phyloP scores from a whole-genome alignment of 2,113 vertebrate species.

The Mobula hypostoma region DNA sequence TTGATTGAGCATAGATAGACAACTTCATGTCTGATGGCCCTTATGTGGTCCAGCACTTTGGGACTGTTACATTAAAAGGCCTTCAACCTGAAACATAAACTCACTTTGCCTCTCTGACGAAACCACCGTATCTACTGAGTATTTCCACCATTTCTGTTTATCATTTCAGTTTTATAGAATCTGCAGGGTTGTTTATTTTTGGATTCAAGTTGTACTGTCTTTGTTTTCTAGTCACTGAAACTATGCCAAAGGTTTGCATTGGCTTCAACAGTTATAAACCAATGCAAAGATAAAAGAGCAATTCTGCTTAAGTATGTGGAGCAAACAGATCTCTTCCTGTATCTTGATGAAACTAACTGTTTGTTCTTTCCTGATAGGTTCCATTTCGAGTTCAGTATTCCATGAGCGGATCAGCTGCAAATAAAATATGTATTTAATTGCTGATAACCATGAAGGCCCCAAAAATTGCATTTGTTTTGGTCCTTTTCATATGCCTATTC shows the following conservation, averaged over 20 bases:
- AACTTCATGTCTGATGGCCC: background rate
- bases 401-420: background rate
- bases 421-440: conserved; percentile 28
- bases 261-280: too few species aligned
- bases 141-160: too few species aligned
- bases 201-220: background rate
- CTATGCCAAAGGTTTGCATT: too few species aligned
- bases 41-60: background rate
- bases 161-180: background rate
- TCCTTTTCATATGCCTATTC: conserved; percentile 62
- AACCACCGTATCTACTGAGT: too few species aligned
- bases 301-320: background rate
- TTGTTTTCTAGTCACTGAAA: too few species aligned
- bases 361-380: conserved; percentile 21
- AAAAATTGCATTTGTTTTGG: conserved; percentile 62
- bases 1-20: background rate
- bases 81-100: background rate
- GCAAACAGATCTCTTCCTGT: too few species aligned
- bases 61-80: background rate
- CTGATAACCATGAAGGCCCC: conserved; percentile 69
- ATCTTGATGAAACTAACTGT: background rate
- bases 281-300: too few species aligned
- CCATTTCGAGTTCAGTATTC: background rate
- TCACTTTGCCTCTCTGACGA: too few species aligned
- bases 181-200: background rate